phyloP scores from a whole-genome alignment of 2,888 invertebrate genomes.

The Hecatera dysodea region DNA sequence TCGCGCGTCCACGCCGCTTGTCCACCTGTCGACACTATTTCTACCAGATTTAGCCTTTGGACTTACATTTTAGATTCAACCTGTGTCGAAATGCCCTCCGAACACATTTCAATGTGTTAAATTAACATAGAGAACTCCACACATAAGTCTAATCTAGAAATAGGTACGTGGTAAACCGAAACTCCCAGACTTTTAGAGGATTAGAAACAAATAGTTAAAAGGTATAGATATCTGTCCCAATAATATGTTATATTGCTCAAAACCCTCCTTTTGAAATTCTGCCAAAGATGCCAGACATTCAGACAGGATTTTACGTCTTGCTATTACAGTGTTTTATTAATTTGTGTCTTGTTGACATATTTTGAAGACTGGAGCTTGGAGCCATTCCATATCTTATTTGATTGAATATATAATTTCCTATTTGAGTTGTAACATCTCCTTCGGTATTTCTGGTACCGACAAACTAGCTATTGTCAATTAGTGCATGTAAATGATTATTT shows the following conservation, averaged over 20 bases:
- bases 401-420: constrained; percentile 10
- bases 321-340: constrained; percentile 25
- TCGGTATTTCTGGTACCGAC: too few species aligned
- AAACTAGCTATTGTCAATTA: not conserved
- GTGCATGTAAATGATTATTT: too few species aligned
- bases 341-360: constrained; percentile 25
- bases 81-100: not conserved
- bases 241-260: constrained; percentile 30
- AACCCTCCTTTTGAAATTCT: constrained; percentile 52
- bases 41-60: constrained; percentile 2
- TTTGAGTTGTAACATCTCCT: not conserved
- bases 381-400: not conserved
- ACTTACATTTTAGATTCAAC: constrained; percentile 6
- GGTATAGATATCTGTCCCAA: constrained; percentile 4
- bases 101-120: not conserved
- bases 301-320: constrained; percentile 37
- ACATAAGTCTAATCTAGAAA: constrained; percentile 9
- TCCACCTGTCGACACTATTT: constrained; percentile 51
- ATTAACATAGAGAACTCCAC: not conserved
- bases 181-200: not conserved
- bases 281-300: constrained; percentile 54
- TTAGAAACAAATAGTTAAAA: constrained; percentile 16
- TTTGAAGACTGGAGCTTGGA: constrained; percentile 15
- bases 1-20: constrained; percentile 27
- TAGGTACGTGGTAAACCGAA: not conserved